Evolutionary conservation across 30 jellyfish, hydroid and myxozoan genomes (phyloP), one percentile per base, ranked within the genome.

Genomic region (Hydractinia echinata): DNA sequence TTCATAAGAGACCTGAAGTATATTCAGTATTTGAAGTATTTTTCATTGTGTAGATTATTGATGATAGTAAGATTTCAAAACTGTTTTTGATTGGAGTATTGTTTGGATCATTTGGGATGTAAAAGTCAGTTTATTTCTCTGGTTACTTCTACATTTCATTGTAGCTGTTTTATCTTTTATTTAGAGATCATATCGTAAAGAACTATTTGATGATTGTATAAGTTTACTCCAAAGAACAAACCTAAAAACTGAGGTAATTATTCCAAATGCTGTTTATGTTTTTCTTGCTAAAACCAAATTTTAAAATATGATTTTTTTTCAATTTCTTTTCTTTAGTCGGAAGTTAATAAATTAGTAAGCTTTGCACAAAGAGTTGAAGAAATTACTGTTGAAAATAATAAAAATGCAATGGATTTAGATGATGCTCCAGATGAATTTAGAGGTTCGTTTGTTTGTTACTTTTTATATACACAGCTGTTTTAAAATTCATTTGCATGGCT

Each of bases 391-490:
- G 97, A 91, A 67, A 88, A 86, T 54, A 79, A 79, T 64, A 86
- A 83, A 86, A 86, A 49, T 54, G 96, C 96, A 4, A 79, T 85
- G 86, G 95, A 91, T 67, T 66, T 91, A 9, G 97, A 91, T 64
- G 97, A 91, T 55, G 97, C 97, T 18, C 97, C 97, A 5, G 97
- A 91, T 56, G 97, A 91, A 71, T 91, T 85, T 74, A 82, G 73
- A 79, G 97, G 97, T 91, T 52, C 4, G 1, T 20, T 76, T 19
- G 7, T 76, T 72, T 51, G n/a, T 68, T 20, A 11, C 49, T 15
- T 60, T 60, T 60, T 60, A 13, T 30, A 60, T 60, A 60, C 2
- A 60, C 19, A 60, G 19, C n/a, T 60, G 10, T 58, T 58, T 58
- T 1, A 13, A 60, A 60, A 60, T 0, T 60, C 19, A 13, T 60